Conservation (phyloP, 2,888 invertebrate genomes). For the Phaonia tiefii region DNA sequence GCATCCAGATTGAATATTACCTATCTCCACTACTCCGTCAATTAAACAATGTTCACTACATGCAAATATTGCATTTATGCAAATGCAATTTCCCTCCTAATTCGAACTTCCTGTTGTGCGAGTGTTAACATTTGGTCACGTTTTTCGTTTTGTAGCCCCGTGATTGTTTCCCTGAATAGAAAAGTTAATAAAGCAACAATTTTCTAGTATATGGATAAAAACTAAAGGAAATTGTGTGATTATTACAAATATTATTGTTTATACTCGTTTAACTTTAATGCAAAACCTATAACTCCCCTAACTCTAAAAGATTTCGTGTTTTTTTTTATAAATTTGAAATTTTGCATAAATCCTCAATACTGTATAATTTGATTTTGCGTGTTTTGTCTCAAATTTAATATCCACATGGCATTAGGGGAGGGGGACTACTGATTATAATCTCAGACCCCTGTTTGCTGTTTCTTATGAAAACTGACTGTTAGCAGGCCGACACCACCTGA, state of each 20-base stretch:
- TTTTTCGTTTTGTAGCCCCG: constrained; percentile 31
- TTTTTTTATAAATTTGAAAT: not conserved
- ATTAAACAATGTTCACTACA: not conserved
- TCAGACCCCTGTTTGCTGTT: no score
- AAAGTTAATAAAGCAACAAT: constrained; percentile 35
- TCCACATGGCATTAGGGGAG: no score
- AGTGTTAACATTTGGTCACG: constrained; percentile 63
- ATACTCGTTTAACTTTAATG: not conserved
- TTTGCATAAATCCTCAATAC: not conserved
- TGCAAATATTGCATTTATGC: constrained; percentile 25
- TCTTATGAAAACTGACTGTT: not conserved
- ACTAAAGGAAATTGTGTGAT: constrained; percentile 36
- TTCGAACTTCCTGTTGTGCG: constrained; percentile 63
- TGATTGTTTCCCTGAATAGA: not conserved
- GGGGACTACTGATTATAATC: no score
- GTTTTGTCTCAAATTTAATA: not conserved
- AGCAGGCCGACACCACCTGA: not conserved
- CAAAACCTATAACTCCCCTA: not conserved
- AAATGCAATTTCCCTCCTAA: constrained; percentile 53
- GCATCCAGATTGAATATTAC: no score
- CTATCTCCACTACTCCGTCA: not conserved
- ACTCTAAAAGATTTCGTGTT: not conserved
- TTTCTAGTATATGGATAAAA: not conserved
- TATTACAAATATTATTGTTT: constrained; percentile 4
- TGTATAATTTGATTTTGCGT: not conserved